Percentiles rank a stretch among this genome's conserved stretches.
phyloP scores from a whole-genome alignment of 23 tunicate species.

The Phallusia fumigata region DNA sequence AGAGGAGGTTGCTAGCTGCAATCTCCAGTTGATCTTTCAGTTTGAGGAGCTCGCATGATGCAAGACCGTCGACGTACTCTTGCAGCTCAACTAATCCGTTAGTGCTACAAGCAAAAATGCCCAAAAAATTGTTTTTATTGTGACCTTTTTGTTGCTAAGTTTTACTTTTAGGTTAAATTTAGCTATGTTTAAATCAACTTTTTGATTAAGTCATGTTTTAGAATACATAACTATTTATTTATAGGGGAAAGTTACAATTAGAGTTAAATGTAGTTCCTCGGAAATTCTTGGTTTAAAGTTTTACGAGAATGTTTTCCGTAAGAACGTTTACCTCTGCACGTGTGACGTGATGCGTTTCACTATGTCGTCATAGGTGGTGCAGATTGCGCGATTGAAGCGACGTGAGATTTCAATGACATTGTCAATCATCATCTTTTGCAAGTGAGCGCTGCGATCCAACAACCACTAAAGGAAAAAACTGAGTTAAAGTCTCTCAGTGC shows the following conservation, averaged over 20 bases:
- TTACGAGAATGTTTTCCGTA: too few relatives aligned
- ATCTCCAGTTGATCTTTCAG: constrained; percentile 67
- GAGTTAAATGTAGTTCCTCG: too few relatives aligned
- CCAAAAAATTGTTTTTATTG: not conserved
- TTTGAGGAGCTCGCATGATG: constrained; percentile 63
- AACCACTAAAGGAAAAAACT: constrained; percentile 78
- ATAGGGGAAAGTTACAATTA: too few relatives aligned
- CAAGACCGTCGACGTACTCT: constrained; percentile 77
- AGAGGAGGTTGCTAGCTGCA: constrained; percentile 78
- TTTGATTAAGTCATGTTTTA: too few relatives aligned
- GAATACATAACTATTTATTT: too few relatives aligned
- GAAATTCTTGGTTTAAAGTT: too few relatives aligned
- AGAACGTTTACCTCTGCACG: constrained; percentile 73
- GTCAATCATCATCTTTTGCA: constrained; percentile 82
- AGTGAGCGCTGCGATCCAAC: constrained; percentile 47
- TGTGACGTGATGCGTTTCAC: constrained; percentile 83
- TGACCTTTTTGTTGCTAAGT: too few relatives aligned
- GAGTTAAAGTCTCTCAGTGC: too few relatives aligned
- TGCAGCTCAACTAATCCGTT: constrained; percentile 81
- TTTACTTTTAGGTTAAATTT: too few relatives aligned
- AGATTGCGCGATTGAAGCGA: constrained; percentile 78
- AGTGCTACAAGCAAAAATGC: constrained; percentile 33
- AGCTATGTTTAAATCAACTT: too few relatives aligned
- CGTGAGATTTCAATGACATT: constrained; percentile 78
- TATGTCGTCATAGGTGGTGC: constrained; percentile 80